Evolutionary conservation across 2,113 vertebrate genomes (phyloP), one percentile per base, ranked within the genome.

Genomic region (Paedocypris sp.): DNA sequence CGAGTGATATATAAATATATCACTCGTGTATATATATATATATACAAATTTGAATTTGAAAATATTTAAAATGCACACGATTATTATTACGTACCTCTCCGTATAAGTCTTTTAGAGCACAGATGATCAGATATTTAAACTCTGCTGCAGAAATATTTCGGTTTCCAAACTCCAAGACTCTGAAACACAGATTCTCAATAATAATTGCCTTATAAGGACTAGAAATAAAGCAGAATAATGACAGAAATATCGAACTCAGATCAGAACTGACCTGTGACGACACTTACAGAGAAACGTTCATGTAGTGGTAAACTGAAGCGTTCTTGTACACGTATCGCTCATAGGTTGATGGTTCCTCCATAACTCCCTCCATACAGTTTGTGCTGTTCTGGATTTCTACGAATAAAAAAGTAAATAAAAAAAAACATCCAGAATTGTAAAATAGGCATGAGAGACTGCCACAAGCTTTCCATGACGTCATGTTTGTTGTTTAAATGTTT

Each of bases 201-300:
- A n/a, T n/a, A n/a, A n/a, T n/a, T n/a, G n/a, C n/a, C n/a, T n/a
- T n/a, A n/a, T n/a, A n/a, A n/a, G n/a, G n/a, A n/a, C n/a, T n/a
- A n/a, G n/a, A n/a, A 15, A 13, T 20, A 45, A 10, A 35, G 11
- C n/a, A 49, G 28, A 9, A 26, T 7, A 18, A 43, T 13, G 29
- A 2, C n/a, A 3, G 4, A 49, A 46, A 25, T 22, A 11, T 20
- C 13, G 5, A n/a, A n/a, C 10, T 12, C 32, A 45, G 20, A 10
- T 42, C 32, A 35, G 38, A 45, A 11, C 13, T 38, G 8, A 18
- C n/a, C 4, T 62, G 52, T 11, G 3, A 4, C 32, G 12, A 28
- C 20, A 88, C 92, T 88, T 76, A 96, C 93, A 95, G 73, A 42
- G 69, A 59, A 38, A 93, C 77, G 43, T 89, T 90, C 87, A 96